A percentile compares a stretch with the other conserved stretches of the same genome.
These are phyloP conservation scores for Poicephalus gulielmi DNA, from an alignment of 2,113 vertebrate species.

Conservation along the genomic window DNA sequence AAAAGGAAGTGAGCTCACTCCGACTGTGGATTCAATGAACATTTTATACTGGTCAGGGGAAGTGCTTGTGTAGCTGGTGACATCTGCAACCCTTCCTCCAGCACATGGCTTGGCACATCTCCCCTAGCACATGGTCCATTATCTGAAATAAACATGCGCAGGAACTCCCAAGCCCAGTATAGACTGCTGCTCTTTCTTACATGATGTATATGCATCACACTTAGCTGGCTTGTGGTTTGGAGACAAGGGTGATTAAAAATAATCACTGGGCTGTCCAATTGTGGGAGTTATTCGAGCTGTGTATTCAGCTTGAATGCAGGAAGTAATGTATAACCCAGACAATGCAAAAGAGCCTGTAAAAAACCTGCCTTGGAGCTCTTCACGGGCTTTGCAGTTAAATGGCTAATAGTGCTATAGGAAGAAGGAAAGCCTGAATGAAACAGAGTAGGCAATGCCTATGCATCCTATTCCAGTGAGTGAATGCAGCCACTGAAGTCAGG, in stretches of 20 bases:
- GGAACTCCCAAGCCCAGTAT: not conserved
- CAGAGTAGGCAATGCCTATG: not conserved
- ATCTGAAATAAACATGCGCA: not conserved
- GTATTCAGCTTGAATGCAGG: not conserved
- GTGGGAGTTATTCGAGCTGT: conserved; percentile 5
- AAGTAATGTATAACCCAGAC: conserved; percentile 31
- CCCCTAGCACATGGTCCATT: not conserved
- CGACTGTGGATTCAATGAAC: not conserved
- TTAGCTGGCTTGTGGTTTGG: conserved; percentile 32
- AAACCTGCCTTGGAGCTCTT: conserved; percentile 50
- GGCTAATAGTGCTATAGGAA: not conserved
- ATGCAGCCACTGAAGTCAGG: not conserved
- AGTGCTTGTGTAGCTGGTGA: not conserved
- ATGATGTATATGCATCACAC: not conserved
- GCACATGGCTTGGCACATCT: conserved; percentile 11
- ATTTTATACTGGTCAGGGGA: not conserved
- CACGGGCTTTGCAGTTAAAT: not conserved
- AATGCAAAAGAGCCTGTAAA: conserved; percentile 45
- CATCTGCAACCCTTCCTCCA: conserved; percentile 22
- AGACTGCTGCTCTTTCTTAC: not conserved
- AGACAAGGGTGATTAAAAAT: conserved; percentile 36
- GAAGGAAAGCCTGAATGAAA: conserved; percentile 2
- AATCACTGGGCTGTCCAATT: conserved; percentile 1
- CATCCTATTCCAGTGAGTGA: not conserved
- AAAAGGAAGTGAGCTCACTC: conserved; percentile 35